Evolutionary conservation across 1,140 invertebrate species (phyloP), one percentile per base, ranked within the genome.

Genomic region (Drosophila bocki): DNA sequence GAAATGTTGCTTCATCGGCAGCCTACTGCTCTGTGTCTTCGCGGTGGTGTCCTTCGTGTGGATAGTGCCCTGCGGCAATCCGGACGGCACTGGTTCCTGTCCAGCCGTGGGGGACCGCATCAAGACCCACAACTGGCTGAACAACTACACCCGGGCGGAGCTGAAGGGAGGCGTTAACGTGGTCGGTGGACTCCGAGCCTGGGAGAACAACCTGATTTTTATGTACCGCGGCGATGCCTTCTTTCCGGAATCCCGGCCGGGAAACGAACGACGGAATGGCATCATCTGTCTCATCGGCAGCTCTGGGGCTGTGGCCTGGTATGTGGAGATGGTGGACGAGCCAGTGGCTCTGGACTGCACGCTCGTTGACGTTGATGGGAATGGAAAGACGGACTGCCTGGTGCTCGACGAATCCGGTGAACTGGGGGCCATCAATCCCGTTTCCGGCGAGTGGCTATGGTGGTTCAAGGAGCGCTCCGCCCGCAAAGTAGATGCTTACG

Each of bases 1-100:
- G 17, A 94, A 95, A 51, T 93, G 95, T 45, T 95, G 95, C 37
- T 96, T 97, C 72, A 92, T 96, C 13, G 92, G 94, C 12, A 96
- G 96, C 9, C 95, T 97, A 64, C 78, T 96, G 29, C 86, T 96
- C 15, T 97, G 96, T 78, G 91, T 96, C 29, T 93, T 96, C 48
- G 96, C 95, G 12, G 94, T 96, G 19, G 78, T 96, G 12, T 94
- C 95, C 75, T 97, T 97, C 91, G 91, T 97, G 3, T 97, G 96
- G 95, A 93, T 95, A 13, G 92, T 97, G 70, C 96, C 96, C 2
- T 97, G 96, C 82, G 94, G 94, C 1, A 94, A 96, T 75, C 26
- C 80, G 2, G 84, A 90, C 22, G 86, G 85, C 48, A 93, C 93
- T 67, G 94, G 95, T 4, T 94, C 94, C 44, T 97, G 96, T 72